A percentile compares a stretch with the other conserved stretches of the same genome.
Conservation (phyloP, 1,140 invertebrate genomes). For the Hylaeus anthracinus region DNA sequence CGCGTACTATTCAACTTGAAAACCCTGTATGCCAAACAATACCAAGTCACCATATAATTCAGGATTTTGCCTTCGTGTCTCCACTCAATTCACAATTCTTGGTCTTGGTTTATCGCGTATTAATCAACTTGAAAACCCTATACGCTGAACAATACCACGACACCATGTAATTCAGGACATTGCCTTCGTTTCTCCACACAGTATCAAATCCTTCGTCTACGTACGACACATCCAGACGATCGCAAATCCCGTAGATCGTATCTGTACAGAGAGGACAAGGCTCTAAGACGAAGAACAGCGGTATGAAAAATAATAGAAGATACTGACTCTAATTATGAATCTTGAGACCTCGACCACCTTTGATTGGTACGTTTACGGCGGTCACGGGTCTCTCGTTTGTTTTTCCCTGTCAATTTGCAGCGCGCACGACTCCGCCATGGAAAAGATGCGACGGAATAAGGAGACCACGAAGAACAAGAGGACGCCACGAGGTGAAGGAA, state of each 20-base stretch:
- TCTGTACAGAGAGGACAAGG: background rate
- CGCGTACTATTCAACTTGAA: too few relatives aligned
- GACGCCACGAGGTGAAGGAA: constrained; percentile 4
- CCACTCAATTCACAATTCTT: too few relatives aligned
- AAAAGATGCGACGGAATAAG: constrained; percentile 14
- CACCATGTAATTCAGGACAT: too few relatives aligned
- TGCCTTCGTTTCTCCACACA: too few relatives aligned
- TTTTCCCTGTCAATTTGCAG: constrained; percentile 55
- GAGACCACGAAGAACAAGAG: constrained; percentile 23
- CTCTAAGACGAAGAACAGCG: background rate
- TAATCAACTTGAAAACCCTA: too few relatives aligned
- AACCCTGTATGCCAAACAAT: too few relatives aligned
- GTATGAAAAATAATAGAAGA: background rate
- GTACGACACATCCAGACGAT: too few relatives aligned
- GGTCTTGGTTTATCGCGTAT: background rate
- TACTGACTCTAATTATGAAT: constrained; percentile 42
- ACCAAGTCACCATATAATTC: too few relatives aligned
- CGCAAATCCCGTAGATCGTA: too few relatives aligned
- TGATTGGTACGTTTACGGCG: constrained; percentile 47
- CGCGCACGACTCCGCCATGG: background rate
- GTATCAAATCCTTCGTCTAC: too few relatives aligned
- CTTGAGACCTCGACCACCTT: constrained; percentile 43
- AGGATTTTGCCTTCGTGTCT: too few relatives aligned
- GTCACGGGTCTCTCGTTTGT: constrained; percentile 17
- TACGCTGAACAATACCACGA: too few relatives aligned